Conservation (phyloP, 2,888 invertebrate species). For the Synergus laeviventris region DNA sequence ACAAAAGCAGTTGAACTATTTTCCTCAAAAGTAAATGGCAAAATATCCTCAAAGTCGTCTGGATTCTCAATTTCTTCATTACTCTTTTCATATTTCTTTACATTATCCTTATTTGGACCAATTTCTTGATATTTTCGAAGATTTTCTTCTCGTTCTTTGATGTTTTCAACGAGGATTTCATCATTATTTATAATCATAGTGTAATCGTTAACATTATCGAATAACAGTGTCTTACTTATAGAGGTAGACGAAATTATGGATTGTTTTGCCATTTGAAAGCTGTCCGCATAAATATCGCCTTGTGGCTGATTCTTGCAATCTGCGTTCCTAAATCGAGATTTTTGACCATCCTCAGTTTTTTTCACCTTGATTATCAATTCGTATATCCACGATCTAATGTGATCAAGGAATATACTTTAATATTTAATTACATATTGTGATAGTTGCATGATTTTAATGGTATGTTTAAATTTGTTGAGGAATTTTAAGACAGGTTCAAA, state of each 20-base stretch:
- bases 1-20: slow-evolving; percentile 41
- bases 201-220: slow-evolving; percentile 47
- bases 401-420: neutral
- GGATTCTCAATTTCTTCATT: slow-evolving; percentile 44
- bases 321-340: neutral
- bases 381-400: slow-evolving; percentile 57
- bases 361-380: slow-evolving; percentile 54
- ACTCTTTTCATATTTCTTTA: neutral
- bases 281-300: neutral
- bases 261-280: neutral
- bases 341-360: slow-evolving; percentile 41
- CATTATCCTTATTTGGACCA: slow-evolving; percentile 39
- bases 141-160: slow-evolving; percentile 50
- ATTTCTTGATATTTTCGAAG: slow-evolving; percentile 57
- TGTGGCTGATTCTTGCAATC: neutral
- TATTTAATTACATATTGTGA: neutral
- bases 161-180: slow-evolving; percentile 30
- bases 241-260: neutral
- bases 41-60: slow-evolving; percentile 54
- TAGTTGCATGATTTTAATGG: neutral
- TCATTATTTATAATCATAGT: slow-evolving; percentile 25
- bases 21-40: slow-evolving; percentile 55
- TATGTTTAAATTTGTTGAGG: neutral
- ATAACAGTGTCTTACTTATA: neutral
- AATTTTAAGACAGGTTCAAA: neutral